A percentile compares a stretch with the other conserved stretches of the same genome.
phyloP scores from a whole-genome alignment of 2,113 vertebrate genomes.

The Lepidothrix coronata region DNA sequence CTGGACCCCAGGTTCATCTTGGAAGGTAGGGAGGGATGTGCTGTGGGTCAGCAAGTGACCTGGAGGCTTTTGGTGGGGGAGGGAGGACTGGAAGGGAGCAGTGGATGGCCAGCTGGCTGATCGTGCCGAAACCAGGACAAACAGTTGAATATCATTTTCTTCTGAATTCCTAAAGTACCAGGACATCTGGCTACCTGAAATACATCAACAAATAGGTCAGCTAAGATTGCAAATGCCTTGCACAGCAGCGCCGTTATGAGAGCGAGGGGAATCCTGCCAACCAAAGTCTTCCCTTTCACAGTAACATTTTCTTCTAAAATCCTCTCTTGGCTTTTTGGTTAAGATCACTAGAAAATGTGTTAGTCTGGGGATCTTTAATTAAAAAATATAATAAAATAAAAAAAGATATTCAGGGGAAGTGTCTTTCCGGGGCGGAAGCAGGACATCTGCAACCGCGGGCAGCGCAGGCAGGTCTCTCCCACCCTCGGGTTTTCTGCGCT shows the following conservation, averaged over 20 bases:
- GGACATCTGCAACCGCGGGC: not conserved
- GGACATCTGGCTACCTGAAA: slow-evolving; percentile 67
- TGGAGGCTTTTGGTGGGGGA: slow-evolving; percentile 31
- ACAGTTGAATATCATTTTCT: slow-evolving; percentile 55
- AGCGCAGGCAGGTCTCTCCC: not conserved
- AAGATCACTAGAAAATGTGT: slow-evolving; percentile 4
- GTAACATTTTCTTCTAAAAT: slow-evolving; percentile 32
- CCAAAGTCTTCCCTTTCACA: not conserved
- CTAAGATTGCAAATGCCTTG: not conserved
- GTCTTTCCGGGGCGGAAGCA: not conserved
- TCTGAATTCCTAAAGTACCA: slow-evolving; percentile 44
- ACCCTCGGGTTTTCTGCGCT: not conserved
- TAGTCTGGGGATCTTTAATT: not conserved
- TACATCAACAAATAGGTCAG: slow-evolving; percentile 60
- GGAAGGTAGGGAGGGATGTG: slow-evolving; percentile 44
- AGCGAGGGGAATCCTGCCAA: not conserved
- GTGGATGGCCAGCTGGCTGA: slow-evolving; percentile 48
- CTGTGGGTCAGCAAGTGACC: slow-evolving; percentile 49
- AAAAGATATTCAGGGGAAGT: not conserved
- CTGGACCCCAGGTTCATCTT: slow-evolving; percentile 56
- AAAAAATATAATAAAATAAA: not conserved
- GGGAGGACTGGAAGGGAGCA: slow-evolving; percentile 25
- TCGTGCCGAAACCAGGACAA: not conserved
- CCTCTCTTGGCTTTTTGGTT: not conserved
- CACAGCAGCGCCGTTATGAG: not conserved